A percentile compares a stretch with the other conserved stretches of the same genome.
These are phyloP conservation scores for Danio choprae DNA, from an alignment of 2,797 vertebrate species.

Conservation along the genomic window DNA sequence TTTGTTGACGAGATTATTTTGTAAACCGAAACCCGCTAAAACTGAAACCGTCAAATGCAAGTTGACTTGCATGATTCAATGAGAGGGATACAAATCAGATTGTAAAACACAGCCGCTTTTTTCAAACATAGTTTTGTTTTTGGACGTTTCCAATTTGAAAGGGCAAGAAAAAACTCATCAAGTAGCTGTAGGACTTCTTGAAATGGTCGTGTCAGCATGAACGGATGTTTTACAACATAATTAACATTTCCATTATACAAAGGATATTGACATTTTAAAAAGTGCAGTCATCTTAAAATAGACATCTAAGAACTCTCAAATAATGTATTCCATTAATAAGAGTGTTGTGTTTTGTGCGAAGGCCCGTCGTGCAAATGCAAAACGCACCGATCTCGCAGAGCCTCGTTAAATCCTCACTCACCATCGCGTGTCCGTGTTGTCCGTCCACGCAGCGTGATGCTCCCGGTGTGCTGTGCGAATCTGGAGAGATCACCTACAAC, in stretches of 20 bases:
- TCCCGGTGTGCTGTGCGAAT: slow-evolving; percentile 78
- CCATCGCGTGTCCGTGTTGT: slow-evolving; percentile 85
- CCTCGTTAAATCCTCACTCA: slow-evolving; percentile 72
- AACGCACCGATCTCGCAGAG: neutral
- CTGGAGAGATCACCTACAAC: slow-evolving; percentile 81
- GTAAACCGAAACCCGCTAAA: neutral
- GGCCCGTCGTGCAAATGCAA: slow-evolving; percentile 9
- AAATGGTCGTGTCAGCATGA: neutral
- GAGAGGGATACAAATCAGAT: too few species aligned
- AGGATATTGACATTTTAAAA: neutral
- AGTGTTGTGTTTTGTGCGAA: neutral
- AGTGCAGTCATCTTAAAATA: neutral
- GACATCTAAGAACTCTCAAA: neutral
- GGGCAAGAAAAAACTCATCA: neutral
- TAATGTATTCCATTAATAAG: neutral
- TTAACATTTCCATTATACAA: neutral
- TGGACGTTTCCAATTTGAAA: neutral
- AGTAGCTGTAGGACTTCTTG: too few species aligned
- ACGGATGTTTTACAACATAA: neutral
- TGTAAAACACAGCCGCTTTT: neutral
- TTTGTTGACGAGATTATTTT: neutral
- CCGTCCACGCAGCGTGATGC: slow-evolving; percentile 83
- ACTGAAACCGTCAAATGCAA: neutral
- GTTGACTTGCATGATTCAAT: too few species aligned
- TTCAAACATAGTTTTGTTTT: neutral